phyloP scores from a whole-genome alignment of 1,140 invertebrate genomes.

The Patella vulgata region DNA sequence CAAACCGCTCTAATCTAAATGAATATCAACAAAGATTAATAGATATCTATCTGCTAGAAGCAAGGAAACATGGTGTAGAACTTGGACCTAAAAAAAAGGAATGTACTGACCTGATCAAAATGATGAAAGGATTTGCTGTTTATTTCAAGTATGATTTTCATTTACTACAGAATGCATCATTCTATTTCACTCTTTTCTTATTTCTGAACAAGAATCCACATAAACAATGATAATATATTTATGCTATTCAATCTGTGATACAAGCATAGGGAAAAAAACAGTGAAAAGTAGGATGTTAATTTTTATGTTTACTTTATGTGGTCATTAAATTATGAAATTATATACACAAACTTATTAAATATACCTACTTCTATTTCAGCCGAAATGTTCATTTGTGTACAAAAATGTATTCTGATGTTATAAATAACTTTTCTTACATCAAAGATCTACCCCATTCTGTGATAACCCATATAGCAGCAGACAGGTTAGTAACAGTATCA shows the following conservation, averaged over 20 bases:
- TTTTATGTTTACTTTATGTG: no score
- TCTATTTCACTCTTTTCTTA: no score
- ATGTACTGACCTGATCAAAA: constrained; percentile 67
- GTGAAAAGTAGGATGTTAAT: no score
- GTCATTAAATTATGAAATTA: no score
- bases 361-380: constrained; percentile 44
- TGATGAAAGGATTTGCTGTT: constrained; percentile 72
- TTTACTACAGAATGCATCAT: no score
- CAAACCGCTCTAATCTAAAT: constrained; percentile 62
- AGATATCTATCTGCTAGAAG: no score
- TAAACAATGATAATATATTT: no score
- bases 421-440: constrained; percentile 75
- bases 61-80: constrained; percentile 71
- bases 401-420: constrained; percentile 73
- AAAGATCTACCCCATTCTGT: constrained; percentile 80
- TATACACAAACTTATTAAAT: constrained; percentile 6
- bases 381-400: constrained; percentile 44
- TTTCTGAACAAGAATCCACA: no score
- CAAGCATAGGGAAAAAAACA: no score
- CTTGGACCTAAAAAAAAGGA: constrained; percentile 64
- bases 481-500: constrained; percentile 68
- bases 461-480: constrained; percentile 74
- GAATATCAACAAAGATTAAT: constrained; percentile 70
- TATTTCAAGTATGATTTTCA: no score
- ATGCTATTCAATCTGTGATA: no score